Evolutionary conservation across 92 coral and sea anemone species (phyloP), one percentile per base, ranked within the genome.

Genomic region (Paragorgia papillata): DNA sequence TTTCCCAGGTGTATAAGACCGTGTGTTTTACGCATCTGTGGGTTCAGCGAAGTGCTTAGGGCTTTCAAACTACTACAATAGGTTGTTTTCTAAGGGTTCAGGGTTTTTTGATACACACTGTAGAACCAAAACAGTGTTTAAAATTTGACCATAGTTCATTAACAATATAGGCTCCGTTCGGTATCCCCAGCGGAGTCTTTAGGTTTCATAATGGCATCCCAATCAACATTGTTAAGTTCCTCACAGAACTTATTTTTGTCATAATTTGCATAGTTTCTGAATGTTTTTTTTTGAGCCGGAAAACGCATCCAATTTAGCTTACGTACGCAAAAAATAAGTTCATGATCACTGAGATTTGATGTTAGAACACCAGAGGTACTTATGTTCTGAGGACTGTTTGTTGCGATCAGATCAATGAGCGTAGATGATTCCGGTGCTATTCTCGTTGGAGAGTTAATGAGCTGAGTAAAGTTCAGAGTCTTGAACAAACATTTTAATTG

Each of bases 71-170:
- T n/a, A n/a, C n/a, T n/a, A n/a, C n/a, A n/a, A n/a, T n/a, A n/a
- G n/a, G n/a, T n/a, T n/a, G n/a, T n/a, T n/a, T n/a, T n/a, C n/a
- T n/a, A n/a, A n/a, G n/a, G n/a, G n/a, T n/a, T n/a, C n/a, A n/a
- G n/a, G n/a, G n/a, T n/a, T n/a, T n/a, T n/a, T n/a, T n/a, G n/a
- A n/a, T n/a, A n/a, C n/a, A n/a, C n/a, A n/a, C n/a, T n/a, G n/a
- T n/a, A n/a, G n/a, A n/a, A n/a, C n/a, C n/a, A n/a, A n/a, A n/a
- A n/a, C n/a, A n/a, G n/a, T 48, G 19, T 74, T 82, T 82, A 40
- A 81, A 69, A 2, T 55, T 81, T 43, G 34, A 12, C 83, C 84
- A 79, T 22, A 70, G 41, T 12, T 37, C 48, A 34, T 82, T 67
- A 67, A 74, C 58, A 62, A 0, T 14, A 34, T 13, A 25, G 21